Conservation (phyloP, 1,140 invertebrate species). For the Drosophila sulfurigaster region DNA sequence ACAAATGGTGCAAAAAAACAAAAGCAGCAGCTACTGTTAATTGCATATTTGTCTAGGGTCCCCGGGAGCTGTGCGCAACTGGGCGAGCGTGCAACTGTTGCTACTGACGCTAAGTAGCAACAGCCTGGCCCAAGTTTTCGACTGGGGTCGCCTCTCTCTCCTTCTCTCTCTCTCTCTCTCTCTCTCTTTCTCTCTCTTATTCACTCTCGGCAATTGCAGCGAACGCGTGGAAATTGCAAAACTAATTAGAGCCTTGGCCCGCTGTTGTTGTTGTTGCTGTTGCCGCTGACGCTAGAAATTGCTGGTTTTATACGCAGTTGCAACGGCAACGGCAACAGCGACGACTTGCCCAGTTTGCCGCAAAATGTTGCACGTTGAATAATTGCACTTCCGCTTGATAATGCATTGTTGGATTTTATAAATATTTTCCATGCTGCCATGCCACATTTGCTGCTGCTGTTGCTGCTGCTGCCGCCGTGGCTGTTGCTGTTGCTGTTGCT, state of each 20-base stretch:
- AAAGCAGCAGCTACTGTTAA: conserved; percentile 63
- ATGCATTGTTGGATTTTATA: conserved; percentile 84
- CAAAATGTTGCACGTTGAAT: conserved; percentile 83
- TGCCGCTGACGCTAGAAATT: conserved; percentile 70
- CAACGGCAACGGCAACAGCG: conserved; percentile 20
- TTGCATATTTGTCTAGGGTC: conserved; percentile 78
- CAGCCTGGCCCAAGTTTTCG: conserved; percentile 49
- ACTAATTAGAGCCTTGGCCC: conserved; percentile 82
- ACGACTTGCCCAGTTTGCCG: conserved; percentile 63
- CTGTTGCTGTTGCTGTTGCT: conserved; percentile 1
- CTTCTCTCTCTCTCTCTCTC: neutral
- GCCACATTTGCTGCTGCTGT: conserved; percentile 25
- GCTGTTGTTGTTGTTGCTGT: conserved; percentile 44
- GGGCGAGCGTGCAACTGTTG: conserved; percentile 31
- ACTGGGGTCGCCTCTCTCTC: neutral
- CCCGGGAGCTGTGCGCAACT: conserved; percentile 47
- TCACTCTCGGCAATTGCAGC: conserved; percentile 42
- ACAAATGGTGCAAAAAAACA: conserved; percentile 51
- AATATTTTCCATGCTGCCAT: conserved; percentile 74
- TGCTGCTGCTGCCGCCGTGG: conserved; percentile 14
- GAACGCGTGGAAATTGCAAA: conserved; percentile 81
- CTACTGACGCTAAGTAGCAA: conserved; percentile 74
- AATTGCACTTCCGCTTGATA: conserved; percentile 83
- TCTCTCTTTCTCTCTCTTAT: neutral
- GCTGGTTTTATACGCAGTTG: conserved; percentile 73